Base-by-base conservation (phyloP, 2,797 vertebrate species). In the Taeniopygia guttata region DNA sequence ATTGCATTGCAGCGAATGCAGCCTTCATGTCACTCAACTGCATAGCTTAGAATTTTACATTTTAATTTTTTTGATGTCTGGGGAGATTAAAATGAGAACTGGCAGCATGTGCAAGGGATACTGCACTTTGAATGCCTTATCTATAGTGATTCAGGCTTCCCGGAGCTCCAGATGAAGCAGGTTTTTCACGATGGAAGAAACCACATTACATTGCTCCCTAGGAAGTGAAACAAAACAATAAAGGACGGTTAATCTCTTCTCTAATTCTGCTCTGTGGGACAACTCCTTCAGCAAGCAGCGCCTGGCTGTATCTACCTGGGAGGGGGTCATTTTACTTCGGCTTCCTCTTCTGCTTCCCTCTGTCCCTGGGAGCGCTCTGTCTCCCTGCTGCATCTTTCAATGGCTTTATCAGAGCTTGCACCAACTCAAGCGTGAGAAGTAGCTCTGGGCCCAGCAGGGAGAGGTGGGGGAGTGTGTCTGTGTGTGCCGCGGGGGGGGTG, bases 401-500 rank as follows among this genome's bases (percentile, higher is more conserved):
- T 97, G 96, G 97, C 97, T 98, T 97, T 97, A 98, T 96, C 96
- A 91, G 95, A 97, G 97, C 91, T 93, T 84, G 95, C 91, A 96
- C 97, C 98, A 97, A 97, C 96, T 98, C 94, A 96, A 98, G 97
- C 97, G 96, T 97, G 97, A 97, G 98, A 98, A 97, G 96, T 87
- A 96, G 97, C 96, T 96, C 95, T 93, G 94, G 82, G 94, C 94
- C 92, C 97, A 97, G 97, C 95, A 48, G 97, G 97, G 95, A 95
- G 95, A 96, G 87, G 62, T 78, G 72, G 94, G 91, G 55, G 78
- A 84, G 81, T 67, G 94, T 78, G 93, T 91, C 60, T 93, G 93
- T 93, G 87, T 80, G 93, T 60, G 85, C 87, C 87, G 86, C 26
- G 78, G 84, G 34, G 18, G 60, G 74, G 16, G 22, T 34, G 27